Base-by-base conservation (phyloP, 2,113 vertebrate genomes). In the human region DNA sequence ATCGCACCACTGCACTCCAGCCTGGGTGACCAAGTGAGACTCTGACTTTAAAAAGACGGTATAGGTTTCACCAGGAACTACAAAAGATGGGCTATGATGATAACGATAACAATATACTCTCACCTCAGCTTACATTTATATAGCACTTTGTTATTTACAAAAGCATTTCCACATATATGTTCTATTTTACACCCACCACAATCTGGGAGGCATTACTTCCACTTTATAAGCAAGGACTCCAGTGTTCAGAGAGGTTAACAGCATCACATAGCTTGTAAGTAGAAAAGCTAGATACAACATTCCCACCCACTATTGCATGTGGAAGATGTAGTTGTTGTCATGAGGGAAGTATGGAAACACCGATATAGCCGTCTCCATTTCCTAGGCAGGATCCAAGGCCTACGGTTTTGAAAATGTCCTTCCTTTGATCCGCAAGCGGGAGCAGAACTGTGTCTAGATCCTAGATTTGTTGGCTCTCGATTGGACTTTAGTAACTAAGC, bases 201-300 rank as follows among this genome's bases (percentile, higher is more conserved):
- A 18, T 8, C 10, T 73, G 8, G 61, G 61, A 90, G 35, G 20
- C 16, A 61, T 43, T 64, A 73, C 89, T 96, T 73, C 35, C 27
- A 81, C 64, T 97, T 94, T 85, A 90, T 40, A 57, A 93, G 84
- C 45, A 81, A 95, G 14, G 30, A 48, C 35, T 38, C 59, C 16
- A 40, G 66, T 52, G 11, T 81, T 83, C 75, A 92, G 17, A 90
- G 17, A 84, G 18, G 43, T 75, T 35, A 70, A 11, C 66, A 82
- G 30, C 48, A 13, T 72, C 43, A 88, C 5, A 70, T 0, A 81
- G 48, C 3, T 83, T 64, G 1, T 57, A 57, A 85, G 35, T 55
- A 45, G 50, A 66, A 59, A 90, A 78, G 23, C 32, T 83, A 14
- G 40, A 8, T 18, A 27, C 22, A 30, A 38, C 1, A 66, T 90